phyloP scores from a whole-genome alignment of 2,113 vertebrate species.

The Oxygymnocypris stewartii region DNA sequence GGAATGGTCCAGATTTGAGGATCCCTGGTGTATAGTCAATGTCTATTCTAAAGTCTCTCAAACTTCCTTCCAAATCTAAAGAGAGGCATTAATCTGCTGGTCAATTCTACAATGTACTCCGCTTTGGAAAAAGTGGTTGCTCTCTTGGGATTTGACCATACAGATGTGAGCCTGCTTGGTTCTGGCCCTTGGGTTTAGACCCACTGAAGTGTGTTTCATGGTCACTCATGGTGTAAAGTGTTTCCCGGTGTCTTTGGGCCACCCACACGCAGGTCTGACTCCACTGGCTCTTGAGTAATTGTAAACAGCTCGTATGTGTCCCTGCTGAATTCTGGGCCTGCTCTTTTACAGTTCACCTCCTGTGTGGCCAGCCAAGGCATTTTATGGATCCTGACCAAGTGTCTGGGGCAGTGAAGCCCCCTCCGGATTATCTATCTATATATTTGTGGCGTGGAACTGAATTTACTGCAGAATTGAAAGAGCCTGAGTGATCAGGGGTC shows the following conservation, averaged over 20 bases:
- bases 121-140: neutral
- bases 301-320: conserved; percentile 27
- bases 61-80: neutral
- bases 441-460: neutral
- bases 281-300: conserved; percentile 37
- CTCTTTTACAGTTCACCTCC: conserved; percentile 38
- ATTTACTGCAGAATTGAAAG: conserved; percentile 18
- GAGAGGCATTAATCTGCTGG: conserved; percentile 7
- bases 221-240: conserved; percentile 27
- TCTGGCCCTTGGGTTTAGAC: conserved; percentile 26
- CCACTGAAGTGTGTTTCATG: conserved; percentile 40
- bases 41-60: neutral
- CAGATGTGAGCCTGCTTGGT: conserved; percentile 8
- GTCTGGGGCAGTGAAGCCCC: neutral
- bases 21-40: no score
- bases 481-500: neutral
- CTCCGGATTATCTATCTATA: neutral
- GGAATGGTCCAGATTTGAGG: no score
- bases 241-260: conserved; percentile 34
- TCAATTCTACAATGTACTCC: neutral
- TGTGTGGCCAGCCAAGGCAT: conserved; percentile 8
- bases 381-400: conserved; percentile 37
- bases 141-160: neutral
- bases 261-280: conserved; percentile 49
- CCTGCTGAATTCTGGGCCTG: neutral